phyloP scores from a whole-genome alignment of 2,888 invertebrate genomes.

The Macrosiphum euphorbiae region DNA sequence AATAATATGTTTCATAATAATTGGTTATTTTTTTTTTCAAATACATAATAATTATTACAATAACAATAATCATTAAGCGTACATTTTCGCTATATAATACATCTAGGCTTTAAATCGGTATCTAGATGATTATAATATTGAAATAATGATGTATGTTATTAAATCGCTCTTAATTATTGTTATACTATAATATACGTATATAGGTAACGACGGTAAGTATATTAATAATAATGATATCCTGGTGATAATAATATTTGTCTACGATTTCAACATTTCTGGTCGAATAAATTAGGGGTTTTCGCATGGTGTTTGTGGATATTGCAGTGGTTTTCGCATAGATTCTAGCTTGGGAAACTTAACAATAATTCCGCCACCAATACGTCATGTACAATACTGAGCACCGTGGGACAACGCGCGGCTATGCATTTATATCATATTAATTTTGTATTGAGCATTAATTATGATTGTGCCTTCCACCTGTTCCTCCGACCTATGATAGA shows the following conservation, averaged over 20 bases:
- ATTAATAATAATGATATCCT: not conserved
- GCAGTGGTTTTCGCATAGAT: not conserved
- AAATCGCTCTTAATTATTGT: not conserved
- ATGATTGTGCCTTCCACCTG: not conserved
- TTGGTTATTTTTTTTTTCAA: not conserved
- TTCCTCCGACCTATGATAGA: not conserved
- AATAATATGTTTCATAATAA: not conserved
- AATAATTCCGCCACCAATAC: not conserved
- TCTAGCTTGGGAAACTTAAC: not conserved
- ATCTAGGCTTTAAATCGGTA: slow-evolving; percentile 41
- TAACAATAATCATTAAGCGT: not conserved
- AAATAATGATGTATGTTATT: not conserved
- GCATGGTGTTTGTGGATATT: not conserved
- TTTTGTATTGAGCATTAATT: not conserved
- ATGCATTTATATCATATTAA: not conserved
- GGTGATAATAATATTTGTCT: not conserved
- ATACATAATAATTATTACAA: not conserved
- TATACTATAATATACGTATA: no score
- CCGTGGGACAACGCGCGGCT: not conserved
- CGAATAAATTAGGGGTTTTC: not conserved
- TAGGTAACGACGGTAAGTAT: not conserved
- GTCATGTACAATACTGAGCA: not conserved
- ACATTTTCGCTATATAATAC: not conserved
- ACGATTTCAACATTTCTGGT: not conserved
- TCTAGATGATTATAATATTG: slow-evolving; percentile 23